Evolutionary conservation across 2,113 vertebrate species (phyloP), one percentile per base, ranked within the genome.

Genomic region (Ascaphus truei): DNA sequence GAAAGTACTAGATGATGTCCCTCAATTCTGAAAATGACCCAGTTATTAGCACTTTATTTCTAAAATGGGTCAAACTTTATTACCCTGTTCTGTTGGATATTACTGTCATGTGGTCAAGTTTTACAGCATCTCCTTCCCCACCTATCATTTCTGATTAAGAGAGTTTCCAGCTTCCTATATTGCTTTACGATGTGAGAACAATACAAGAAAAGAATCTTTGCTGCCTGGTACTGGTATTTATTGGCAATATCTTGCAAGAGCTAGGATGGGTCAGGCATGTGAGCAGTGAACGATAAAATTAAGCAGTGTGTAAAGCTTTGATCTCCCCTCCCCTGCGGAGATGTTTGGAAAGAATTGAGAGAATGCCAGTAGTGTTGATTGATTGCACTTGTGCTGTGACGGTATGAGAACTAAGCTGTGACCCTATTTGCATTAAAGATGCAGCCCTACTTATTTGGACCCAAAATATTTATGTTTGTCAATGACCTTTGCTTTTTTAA

Each of bases 281-380:
- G 23, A 31, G 31, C 45, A 29, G 47, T 31, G 56, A 41, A 3
- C n/a, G 37, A 30, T 27, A 56, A 56, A 52, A 61, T 71, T 45
- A 45, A 13, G 56, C 34, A 16, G 6, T 18, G 43, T 15, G 8
- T 12, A 13, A 41, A 26, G 33, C 67, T 69, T 71, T 71, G 56
- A 71, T 71, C 67, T 71, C 45, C 52, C 57, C 67, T 61, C 67
- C 67, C 67, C 67, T 71, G 67, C 67, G 57, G 67, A 71, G n/a
- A n/a, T n/a, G n/a, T n/a, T n/a, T n/a, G n/a, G n/a, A n/a, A n/a
- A n/a, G 56, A 61, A 61, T 37, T 5, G 25, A 33, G 10, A 60
- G 22, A 59, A 36, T 60, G 66, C 25, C 43, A 68, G 34, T 30
- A 26, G 45, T 61, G 45, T 47, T 61, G 47, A 52, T 61, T 31